Evolutionary conservation across 23 tunicate species (phyloP).

Genomic region (Ciona savignyi): DNA sequence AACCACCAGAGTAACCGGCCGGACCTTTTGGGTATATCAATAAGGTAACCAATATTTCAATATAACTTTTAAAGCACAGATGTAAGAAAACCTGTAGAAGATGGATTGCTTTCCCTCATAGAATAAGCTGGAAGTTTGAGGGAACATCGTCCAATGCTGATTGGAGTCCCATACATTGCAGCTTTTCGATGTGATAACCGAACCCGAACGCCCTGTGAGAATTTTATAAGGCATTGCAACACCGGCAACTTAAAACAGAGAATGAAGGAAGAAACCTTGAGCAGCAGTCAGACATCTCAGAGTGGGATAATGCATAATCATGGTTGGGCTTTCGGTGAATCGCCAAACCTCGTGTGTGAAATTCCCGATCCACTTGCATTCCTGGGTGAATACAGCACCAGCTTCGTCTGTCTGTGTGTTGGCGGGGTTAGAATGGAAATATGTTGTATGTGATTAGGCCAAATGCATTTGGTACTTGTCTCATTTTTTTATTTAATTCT

Average conservation of each 20-base stretch:
- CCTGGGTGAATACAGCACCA: conserved; percentile 29
- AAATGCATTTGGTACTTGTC: too few relatives aligned
- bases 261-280: neutral
- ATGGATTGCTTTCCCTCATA: neutral
- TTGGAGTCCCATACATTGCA: neutral
- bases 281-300: conserved; percentile 38
- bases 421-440: neutral
- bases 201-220: conserved; percentile 15
- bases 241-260: too few relatives aligned
- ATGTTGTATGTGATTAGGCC: too few relatives aligned
- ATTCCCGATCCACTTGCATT: conserved; percentile 25
- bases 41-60: too few relatives aligned
- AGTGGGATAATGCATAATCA: conserved; percentile 40
- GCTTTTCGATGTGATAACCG: neutral
- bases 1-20: too few relatives aligned
- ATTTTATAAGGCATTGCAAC: neutral
- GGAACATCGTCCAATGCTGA: conserved; percentile 37
- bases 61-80: too few relatives aligned
- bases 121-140: neutral
- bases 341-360: conserved; percentile 53
- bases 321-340: conserved; percentile 54
- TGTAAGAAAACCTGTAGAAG: neutral
- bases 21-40: too few relatives aligned
- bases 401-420: conserved; percentile 21
- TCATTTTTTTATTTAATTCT: too few relatives aligned